These are phyloP conservation scores for Aleiodes testaceus DNA, from an alignment of 2,888 invertebrate genomes.

Conservation along the genomic window DNA sequence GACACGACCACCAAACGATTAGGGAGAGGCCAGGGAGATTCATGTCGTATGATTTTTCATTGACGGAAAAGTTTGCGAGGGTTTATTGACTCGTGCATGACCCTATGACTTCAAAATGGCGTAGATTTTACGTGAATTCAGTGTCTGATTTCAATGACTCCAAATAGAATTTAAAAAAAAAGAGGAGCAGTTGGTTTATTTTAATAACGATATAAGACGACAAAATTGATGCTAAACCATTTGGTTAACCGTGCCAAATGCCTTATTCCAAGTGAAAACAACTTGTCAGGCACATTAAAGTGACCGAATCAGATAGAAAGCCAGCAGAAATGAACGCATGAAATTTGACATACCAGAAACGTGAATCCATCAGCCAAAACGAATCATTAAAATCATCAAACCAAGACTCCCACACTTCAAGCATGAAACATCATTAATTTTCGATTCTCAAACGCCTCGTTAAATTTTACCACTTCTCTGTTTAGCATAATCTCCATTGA, in stretches of 20 bases:
- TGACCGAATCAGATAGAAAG: slow-evolving; percentile 27
- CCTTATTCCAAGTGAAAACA: slow-evolving; percentile 55
- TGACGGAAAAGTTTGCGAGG: not conserved
- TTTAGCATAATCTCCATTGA: not conserved
- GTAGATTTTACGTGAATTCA: no score
- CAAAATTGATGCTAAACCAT: slow-evolving; percentile 71
- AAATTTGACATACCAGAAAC: slow-evolving; percentile 29
- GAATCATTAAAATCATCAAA: slow-evolving; percentile 60
- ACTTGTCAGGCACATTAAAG: slow-evolving; percentile 2
- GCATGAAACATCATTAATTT: no score
- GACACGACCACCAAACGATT: slow-evolving; percentile 40
- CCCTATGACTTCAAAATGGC: no score
- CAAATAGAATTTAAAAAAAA: no score
- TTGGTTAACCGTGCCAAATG: slow-evolving; percentile 67
- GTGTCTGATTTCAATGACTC: no score
- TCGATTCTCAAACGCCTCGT: not conserved
- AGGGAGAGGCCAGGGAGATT: slow-evolving; percentile 29
- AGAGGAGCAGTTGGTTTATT: slow-evolving; percentile 65
- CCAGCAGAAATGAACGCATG: slow-evolving; percentile 2
- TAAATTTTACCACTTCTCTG: not conserved
- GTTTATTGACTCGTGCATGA: no score
- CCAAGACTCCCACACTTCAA: no score
- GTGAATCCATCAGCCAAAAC: slow-evolving; percentile 53
- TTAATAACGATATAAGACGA: slow-evolving; percentile 73
- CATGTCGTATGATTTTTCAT: not conserved